A percentile compares a stretch with the other conserved stretches of the same genome.
These are phyloP conservation scores for Epinephelus malabaricus DNA, from an alignment of 2,797 vertebrate genomes.

Conservation along the genomic window DNA sequence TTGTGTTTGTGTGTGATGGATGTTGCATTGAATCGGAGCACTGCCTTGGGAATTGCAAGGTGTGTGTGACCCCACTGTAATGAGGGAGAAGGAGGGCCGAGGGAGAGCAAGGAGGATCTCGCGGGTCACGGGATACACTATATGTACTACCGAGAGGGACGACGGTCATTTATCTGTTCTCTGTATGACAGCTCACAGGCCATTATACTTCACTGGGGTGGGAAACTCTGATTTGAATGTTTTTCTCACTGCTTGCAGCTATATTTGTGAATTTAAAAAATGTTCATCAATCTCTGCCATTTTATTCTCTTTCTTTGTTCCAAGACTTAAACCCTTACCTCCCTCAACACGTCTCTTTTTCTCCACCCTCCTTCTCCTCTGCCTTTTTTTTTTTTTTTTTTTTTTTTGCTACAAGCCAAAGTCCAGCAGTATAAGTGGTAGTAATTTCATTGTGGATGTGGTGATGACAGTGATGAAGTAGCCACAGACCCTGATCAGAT, in stretches of 20 bases:
- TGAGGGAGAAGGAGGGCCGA: slow-evolving; percentile 58
- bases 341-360: slow-evolving; percentile 14
- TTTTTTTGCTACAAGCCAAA: slow-evolving; percentile 53
- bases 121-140: slow-evolving; percentile 35
- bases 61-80: slow-evolving; percentile 69
- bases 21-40: slow-evolving; percentile 51
- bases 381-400: slow-evolving; percentile 36
- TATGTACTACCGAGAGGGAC: slow-evolving; percentile 26
- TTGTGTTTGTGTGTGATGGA: slow-evolving; percentile 57
- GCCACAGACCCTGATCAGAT: slow-evolving; percentile 80
- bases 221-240: background rate
- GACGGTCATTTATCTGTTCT: slow-evolving; percentile 42
- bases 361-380: slow-evolving; percentile 5
- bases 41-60: slow-evolving; percentile 57
- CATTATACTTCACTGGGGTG: background rate
- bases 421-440: slow-evolving; percentile 67
- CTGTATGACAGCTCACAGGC: slow-evolving; percentile 14
- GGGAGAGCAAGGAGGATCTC: slow-evolving; percentile 45
- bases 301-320: background rate
- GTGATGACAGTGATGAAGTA: slow-evolving; percentile 87
- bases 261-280: slow-evolving; percentile 13
- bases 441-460: slow-evolving; percentile 82
- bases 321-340: background rate
- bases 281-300: background rate
- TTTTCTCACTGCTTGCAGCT: background rate